phyloP scores from a whole-genome alignment of 2,113 vertebrate species.

The Sciurus niger region DNA sequence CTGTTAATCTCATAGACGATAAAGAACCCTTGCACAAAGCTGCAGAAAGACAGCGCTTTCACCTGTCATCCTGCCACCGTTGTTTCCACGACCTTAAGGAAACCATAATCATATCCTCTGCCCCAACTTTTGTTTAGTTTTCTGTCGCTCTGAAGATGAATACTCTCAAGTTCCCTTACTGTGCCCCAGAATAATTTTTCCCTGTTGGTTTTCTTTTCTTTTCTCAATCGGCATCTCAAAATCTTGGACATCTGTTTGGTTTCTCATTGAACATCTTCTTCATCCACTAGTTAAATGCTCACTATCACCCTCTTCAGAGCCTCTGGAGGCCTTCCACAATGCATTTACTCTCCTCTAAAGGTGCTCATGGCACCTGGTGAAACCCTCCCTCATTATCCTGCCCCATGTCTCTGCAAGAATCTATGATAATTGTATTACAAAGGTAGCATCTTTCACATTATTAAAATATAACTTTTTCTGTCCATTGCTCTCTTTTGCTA shows the following conservation, averaged over 20 bases:
- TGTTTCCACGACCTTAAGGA: not conserved
- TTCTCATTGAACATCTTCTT: not conserved
- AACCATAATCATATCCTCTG: not conserved
- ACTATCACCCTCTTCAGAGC: not conserved
- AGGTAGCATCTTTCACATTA: not conserved
- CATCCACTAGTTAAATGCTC: not conserved
- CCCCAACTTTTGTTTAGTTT: not conserved
- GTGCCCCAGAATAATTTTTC: too few species aligned
- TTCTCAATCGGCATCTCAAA: not conserved
- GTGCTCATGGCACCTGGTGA: not conserved
- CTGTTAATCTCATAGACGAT: not conserved
- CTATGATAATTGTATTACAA: not conserved
- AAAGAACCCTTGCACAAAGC: not conserved
- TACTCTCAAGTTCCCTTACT: rapidly evolving
- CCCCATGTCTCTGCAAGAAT: not conserved
- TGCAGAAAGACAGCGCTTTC: not conserved
- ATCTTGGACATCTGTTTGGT: not conserved
- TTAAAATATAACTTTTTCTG: not conserved
- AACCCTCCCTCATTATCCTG: not conserved
- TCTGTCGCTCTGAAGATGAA: not conserved
- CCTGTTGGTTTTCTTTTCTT: not conserved
- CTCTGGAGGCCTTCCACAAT: not conserved
- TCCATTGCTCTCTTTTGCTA: not conserved
- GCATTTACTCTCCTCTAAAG: not conserved
- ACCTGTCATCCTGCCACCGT: not conserved